A percentile compares a stretch with the other conserved stretches of the same genome.
Conservation (phyloP, 2,113 vertebrate species). For the Cinclus cinclus region DNA sequence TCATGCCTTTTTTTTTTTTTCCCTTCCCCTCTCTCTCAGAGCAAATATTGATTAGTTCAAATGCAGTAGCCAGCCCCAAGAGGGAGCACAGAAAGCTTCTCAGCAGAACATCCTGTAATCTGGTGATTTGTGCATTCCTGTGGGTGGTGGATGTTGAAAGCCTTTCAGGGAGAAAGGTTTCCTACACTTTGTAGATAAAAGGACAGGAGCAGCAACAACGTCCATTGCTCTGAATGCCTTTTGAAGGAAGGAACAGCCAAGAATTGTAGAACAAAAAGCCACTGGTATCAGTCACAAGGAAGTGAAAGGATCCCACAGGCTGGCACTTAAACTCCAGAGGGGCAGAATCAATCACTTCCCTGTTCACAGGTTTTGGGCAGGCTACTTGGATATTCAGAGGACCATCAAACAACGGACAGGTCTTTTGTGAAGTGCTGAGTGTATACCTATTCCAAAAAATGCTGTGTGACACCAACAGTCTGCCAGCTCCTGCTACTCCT, state of each 20-base stretch:
- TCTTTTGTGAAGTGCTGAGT: background rate
- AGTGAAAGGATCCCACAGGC: background rate
- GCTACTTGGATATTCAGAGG: background rate
- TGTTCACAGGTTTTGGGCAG: background rate
- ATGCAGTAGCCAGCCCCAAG: background rate
- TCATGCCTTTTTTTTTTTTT: rapidly evolving
- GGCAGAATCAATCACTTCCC: background rate
- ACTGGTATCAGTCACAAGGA: background rate
- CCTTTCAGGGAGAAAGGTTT: background rate
- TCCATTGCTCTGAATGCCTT: background rate
- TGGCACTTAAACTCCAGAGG: background rate
- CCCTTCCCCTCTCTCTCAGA: background rate
- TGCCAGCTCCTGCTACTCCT: background rate
- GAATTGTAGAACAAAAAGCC: background rate
- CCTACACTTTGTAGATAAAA: background rate
- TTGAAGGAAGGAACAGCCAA: background rate
- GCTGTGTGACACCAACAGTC: background rate
- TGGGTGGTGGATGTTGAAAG: background rate
- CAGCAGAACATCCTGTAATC: background rate
- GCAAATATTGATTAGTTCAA: background rate
- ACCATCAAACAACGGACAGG: background rate
- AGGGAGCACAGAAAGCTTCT: background rate
- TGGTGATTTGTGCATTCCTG: background rate
- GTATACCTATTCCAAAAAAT: background rate
- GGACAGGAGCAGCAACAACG: background rate